Percentiles rank a stretch among this genome's conserved stretches.
Conservation (phyloP, 2,113 vertebrate genomes). For the Symphodus melops region DNA sequence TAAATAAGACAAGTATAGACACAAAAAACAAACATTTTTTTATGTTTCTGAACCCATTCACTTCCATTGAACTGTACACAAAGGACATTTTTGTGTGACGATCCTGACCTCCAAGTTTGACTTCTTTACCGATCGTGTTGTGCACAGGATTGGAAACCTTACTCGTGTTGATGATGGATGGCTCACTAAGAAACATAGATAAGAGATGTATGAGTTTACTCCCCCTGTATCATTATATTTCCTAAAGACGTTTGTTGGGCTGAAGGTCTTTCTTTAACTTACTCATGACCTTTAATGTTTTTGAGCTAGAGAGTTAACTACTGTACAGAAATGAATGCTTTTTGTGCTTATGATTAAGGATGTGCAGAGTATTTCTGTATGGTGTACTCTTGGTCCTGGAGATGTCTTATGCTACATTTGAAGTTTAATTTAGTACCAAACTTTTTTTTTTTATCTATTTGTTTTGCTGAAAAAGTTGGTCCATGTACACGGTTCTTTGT, state of each 20-base stretch:
- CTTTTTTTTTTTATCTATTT: not conserved
- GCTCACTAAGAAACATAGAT: conserved; percentile 29
- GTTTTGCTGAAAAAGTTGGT: too few relatives aligned
- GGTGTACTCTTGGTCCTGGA: not conserved
- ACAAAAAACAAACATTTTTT: not conserved
- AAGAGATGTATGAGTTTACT: conserved; percentile 42
- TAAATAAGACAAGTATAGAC: conserved; percentile 3
- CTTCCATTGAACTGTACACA: conserved; percentile 7
- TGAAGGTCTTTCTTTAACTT: not conserved
- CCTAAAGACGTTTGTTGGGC: conserved; percentile 8
- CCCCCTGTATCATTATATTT: conserved; percentile 8
- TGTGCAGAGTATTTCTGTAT: not conserved
- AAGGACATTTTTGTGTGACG: conserved; percentile 20
- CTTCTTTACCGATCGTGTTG: conserved; percentile 27
- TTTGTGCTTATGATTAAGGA: too few relatives aligned
- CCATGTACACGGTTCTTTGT: too few relatives aligned
- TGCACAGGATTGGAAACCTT: conserved; percentile 14
- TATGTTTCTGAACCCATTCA: not conserved
- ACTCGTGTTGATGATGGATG: conserved; percentile 48
- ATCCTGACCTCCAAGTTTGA: conserved; percentile 49
- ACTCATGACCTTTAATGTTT: not conserved
- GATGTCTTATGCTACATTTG: too few relatives aligned
- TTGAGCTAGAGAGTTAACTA: not conserved
- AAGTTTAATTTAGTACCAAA: too few relatives aligned
- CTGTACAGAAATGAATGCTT: not conserved